Evolutionary conservation across 2,888 invertebrate genomes (phyloP).

Genomic region (Oconnorella tubifera): DNA sequence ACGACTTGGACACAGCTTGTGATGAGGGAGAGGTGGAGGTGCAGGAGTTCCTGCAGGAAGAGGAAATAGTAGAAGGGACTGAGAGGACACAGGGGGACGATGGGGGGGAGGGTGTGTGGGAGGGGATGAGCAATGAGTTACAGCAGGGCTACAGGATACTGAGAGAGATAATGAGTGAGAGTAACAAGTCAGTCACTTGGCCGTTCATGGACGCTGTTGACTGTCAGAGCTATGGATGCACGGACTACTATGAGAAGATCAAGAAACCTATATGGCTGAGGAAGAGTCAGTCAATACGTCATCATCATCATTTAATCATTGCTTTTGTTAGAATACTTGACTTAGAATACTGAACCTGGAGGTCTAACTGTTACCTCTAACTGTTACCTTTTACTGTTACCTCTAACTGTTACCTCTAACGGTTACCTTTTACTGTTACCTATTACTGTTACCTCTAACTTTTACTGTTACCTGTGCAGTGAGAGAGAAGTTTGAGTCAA

Average conservation of each 20-base stretch:
- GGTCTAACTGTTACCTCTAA: too few species aligned
- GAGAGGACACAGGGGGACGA: too few species aligned
- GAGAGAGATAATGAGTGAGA: conserved; percentile 54
- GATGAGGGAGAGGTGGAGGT: conserved; percentile 11
- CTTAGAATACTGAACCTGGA: too few species aligned
- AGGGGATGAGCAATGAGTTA: conserved; percentile 40
- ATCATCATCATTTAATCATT: too few species aligned
- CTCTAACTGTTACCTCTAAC: too few species aligned
- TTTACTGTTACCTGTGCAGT: too few species aligned
- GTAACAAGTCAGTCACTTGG: conserved; percentile 54
- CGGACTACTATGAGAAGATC: conserved; percentile 57
- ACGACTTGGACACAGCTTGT: too few species aligned
- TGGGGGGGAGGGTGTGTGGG: too few species aligned
- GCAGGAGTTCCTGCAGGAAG: conserved; percentile 21
- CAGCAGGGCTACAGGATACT: conserved; percentile 55
- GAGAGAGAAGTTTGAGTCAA: conserved; percentile 50
- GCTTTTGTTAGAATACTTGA: too few species aligned
- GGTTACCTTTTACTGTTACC: too few species aligned
- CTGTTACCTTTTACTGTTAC: too few species aligned
- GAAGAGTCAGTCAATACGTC: conserved; percentile 58
- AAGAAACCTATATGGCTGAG: conserved; percentile 59
- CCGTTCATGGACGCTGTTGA: conserved; percentile 58
- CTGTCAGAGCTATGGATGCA: conserved; percentile 47
- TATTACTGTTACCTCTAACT: too few species aligned
- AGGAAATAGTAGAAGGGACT: conserved; percentile 20